Evolutionary conservation across 2,113 vertebrate genomes (phyloP).

Genomic region (Megaptera novaeangliae): DNA sequence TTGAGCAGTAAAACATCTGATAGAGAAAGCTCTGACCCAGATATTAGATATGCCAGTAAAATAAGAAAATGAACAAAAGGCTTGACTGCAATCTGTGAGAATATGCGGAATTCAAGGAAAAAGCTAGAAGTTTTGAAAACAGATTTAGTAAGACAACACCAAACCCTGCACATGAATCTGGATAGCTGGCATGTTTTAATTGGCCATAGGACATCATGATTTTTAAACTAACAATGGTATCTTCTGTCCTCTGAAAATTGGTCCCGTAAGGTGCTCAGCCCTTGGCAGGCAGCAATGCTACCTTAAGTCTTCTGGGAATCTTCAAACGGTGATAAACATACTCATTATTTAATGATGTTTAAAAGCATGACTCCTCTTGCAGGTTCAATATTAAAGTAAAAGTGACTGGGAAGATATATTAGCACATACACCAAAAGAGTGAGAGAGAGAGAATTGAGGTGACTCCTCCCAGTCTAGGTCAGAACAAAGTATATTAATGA

Average conservation of each 20-base stretch:
- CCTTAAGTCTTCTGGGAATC: neutral
- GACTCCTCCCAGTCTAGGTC: neutral
- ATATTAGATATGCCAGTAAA: neutral
- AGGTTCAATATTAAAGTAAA: neutral
- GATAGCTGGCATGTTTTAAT: neutral
- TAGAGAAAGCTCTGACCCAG: neutral
- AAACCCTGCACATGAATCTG: neutral
- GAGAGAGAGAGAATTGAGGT: neutral
- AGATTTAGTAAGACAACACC: neutral
- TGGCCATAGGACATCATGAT: neutral
- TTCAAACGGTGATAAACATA: neutral
- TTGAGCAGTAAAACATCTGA: neutral
- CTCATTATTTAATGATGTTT: neutral
- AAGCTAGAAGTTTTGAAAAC: neutral
- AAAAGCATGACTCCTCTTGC: neutral
- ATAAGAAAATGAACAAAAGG: slow-evolving; percentile 8
- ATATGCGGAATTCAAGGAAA: neutral
- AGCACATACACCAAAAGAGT: neutral
- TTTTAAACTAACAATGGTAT: neutral
- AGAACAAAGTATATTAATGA: neutral
- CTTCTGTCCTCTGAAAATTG: slow-evolving; percentile 15
- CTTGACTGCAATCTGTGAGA: neutral
- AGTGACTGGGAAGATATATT: neutral
- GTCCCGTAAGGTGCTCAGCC: neutral
- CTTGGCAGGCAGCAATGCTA: neutral